A percentile compares a stretch with the other conserved stretches of the same genome.
These are phyloP conservation scores for Cotesia vestalis DNA, from an alignment of 1,140 invertebrate species.

Conservation along the genomic window DNA sequence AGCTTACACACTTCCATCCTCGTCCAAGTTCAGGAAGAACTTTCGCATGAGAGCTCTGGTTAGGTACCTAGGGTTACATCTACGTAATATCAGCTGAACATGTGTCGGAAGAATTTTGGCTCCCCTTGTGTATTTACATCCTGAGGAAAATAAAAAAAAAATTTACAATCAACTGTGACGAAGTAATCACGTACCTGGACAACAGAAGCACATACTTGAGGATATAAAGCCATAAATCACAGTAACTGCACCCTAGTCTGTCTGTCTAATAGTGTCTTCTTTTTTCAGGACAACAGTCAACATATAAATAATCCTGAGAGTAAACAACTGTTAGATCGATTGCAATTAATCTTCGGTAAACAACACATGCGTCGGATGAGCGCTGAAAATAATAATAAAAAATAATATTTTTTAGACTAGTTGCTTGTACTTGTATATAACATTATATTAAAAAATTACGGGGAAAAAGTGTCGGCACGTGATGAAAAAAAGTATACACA, in stretches of 20 bases:
- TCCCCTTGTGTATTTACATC: not conserved
- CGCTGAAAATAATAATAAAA: no score
- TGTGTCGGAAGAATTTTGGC: not conserved
- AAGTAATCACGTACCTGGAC: constrained; percentile 34
- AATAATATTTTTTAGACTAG: no score
- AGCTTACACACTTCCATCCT: not conserved
- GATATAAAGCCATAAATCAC: constrained; percentile 30
- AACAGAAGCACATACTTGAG: constrained; percentile 8
- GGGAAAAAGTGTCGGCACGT: constrained; percentile 14
- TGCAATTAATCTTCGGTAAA: not conserved
- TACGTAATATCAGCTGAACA: not conserved
- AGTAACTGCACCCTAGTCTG: not conserved
- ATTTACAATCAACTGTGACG: constrained; percentile 22
- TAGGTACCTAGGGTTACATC: not conserved
- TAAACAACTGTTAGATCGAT: constrained; percentile 11
- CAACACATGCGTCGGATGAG: not conserved
- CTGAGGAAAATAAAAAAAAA: constrained; percentile 2
- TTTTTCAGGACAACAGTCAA: no score
- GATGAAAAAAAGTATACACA: constrained; percentile 9
- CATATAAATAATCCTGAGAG: no score
- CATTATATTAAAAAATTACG: no score
- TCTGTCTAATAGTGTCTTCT: not conserved
- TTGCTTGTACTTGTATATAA: no score
- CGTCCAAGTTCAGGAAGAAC: not conserved
- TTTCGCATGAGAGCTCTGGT: not conserved